Evolutionary conservation across 2,888 invertebrate species (phyloP).

Genomic region (Elmis aenea): DNA sequence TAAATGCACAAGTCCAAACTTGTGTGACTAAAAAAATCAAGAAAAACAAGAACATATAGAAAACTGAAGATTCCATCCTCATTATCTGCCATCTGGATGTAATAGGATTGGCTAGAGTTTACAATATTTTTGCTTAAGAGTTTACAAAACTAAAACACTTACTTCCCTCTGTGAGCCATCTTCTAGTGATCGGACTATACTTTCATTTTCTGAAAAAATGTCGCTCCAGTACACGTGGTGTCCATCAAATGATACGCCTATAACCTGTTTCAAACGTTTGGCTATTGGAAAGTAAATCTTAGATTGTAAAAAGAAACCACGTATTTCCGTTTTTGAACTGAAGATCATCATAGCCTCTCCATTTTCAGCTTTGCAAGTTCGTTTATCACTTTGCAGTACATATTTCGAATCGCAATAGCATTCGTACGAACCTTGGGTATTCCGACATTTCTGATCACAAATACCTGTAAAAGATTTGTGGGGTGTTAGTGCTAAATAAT

Average conservation of each 20-base stretch:
- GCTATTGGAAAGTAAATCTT: slow-evolving; percentile 50
- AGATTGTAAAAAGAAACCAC: slow-evolving; percentile 57
- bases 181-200: slow-evolving; percentile 60
- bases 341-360: slow-evolving; percentile 66
- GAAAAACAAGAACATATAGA: no score
- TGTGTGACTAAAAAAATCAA: no score
- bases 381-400: slow-evolving; percentile 48
- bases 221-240: slow-evolving; percentile 74
- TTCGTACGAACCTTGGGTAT: slow-evolving; percentile 53
- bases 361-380: slow-evolving; percentile 52
- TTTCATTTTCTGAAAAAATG: slow-evolving; percentile 62
- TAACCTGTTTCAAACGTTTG: slow-evolving; percentile 52
- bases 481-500: background rate
- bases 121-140: no score
- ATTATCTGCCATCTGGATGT: no score
- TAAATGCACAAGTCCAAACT: no score
- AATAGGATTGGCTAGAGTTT: no score
- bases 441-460: slow-evolving; percentile 67
- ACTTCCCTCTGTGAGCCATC: slow-evolving; percentile 57
- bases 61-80: no score
- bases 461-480: slow-evolving; percentile 32
- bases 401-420: slow-evolving; percentile 64
- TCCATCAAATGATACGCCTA: slow-evolving; percentile 69
- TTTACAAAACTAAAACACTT: background rate
- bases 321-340: slow-evolving; percentile 60